Evolutionary conservation across 2,888 invertebrate genomes (phyloP), one percentile per base, ranked within the genome.

Genomic region (Hypsopygia costalis): DNA sequence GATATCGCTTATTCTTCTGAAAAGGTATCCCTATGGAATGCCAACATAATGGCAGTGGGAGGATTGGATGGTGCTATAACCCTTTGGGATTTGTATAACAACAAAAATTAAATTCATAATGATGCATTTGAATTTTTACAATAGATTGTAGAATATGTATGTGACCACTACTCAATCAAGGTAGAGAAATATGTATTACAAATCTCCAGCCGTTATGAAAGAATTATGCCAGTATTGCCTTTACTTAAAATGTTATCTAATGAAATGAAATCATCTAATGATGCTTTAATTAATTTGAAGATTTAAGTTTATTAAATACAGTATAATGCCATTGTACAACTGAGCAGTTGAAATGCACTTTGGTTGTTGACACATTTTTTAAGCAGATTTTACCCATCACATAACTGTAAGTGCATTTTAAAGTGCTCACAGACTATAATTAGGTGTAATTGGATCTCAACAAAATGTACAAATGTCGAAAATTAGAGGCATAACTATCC

Each of bases 21-120:
- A 33, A 90, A 90, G 49, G 92, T 94, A 5, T 87, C 91, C 41
- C 86, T 90, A 54, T 94, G 94, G 92, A 91, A 92, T 37, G 91
- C 93, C n/a, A 91, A 92, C 42, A 90, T 95, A n/a, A 93, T 95
- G 93, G 95, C 94, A 8, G 93, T 93, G 0, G 92, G 92, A 32
- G 93, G 94, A 12, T 91, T 93, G 46, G 95, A 95, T 75, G 93
- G 94, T 51, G 91, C 91, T 62, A 93, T 95, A 53, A 93, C 94
- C 3, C 88, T 95, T 41, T 95, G 95, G 95, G 92, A 94, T 83
- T 89, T 95, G 58, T 95, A 95, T 69, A 94, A 94, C 49, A 68
- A 58, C 47, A 85, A 81, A 51, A 68, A 77, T 51, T 85, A 62
- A 67, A 29, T 37, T 27, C 30, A 29, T 30, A 29, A 35, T 16